Evolutionary conservation across 2,113 vertebrate genomes (phyloP), one percentile per base, ranked within the genome.

Genomic region (Pyxicephalus adspersus): DNA sequence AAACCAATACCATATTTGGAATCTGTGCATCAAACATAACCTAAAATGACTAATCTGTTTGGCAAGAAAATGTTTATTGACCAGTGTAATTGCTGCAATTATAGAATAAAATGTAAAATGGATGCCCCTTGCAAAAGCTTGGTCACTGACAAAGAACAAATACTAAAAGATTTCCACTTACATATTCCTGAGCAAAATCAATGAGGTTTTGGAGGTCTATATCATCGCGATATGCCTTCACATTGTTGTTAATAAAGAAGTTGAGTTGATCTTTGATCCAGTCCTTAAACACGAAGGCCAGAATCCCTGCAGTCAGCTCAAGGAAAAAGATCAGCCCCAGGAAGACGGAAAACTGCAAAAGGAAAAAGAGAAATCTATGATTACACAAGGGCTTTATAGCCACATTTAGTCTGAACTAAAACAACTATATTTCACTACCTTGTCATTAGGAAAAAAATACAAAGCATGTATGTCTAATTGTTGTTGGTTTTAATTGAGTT

Each of bases 241-340:
- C 93, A 7, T 96, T 97, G 83, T 95, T 97, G 88, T 96, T 95
- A 89, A 97, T 96, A 88, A 97, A 97, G 86, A 96, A 91, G 87
- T 97, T 97, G 58, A 97, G 94, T 89, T 97, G 96, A 89, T 97
- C 96, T 90, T 96, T 96, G 90, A 97, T 96, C 96, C 96, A 96
- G 87, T 96, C 96, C 83, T 97, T 97, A 85, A 97, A 97, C 77
- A 96, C 94, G 1, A 96, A 97, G 85, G 95, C 95, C 28, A 97
- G 90, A 87, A 97, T 94, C 77, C 96, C 96, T 0, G 95, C 92
- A 0, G 96, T 95, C 83, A 97, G 90, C 90, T 96, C 96, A 91
- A 96, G 84, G 91, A 96, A 96, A 87, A 96, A 97, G 87, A 96
- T 97, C 89, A 97, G 94, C 73, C 96, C 95, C 54, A 97, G 90